Evolutionary conservation across 2,113 vertebrate genomes (phyloP).

Genomic region (Passerina amoena): DNA sequence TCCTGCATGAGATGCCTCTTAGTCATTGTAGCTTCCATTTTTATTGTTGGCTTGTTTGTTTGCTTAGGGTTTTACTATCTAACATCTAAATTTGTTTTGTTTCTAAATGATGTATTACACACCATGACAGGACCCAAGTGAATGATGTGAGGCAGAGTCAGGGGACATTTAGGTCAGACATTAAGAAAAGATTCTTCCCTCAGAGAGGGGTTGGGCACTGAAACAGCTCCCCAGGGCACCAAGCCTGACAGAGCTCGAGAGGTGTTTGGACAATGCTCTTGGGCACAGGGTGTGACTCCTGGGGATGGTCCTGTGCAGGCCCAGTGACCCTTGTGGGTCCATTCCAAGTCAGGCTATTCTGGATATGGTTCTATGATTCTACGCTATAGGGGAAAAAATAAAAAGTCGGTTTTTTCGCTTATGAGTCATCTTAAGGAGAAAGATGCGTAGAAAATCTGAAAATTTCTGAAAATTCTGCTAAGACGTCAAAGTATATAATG

Average conservation of each 20-base stretch:
- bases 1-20: neutral
- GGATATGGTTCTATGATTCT: neutral
- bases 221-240: neutral
- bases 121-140: neutral
- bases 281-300: neutral
- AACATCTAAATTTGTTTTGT: neutral
- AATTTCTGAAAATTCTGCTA: neutral
- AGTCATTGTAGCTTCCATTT: neutral
- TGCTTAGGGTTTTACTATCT: neutral
- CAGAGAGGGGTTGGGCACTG: accelerated
- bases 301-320: too few species aligned
- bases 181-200: neutral
- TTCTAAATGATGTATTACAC: neutral
- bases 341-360: neutral
- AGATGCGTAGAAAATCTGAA: neutral
- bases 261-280: accelerated
- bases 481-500: neutral
- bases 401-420: neutral
- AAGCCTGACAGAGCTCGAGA: neutral
- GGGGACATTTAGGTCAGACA: neutral
- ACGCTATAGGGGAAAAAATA: accelerated
- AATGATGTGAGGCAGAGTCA: too few species aligned
- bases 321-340: too few species aligned
- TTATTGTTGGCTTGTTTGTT: neutral
- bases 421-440: neutral